Percentiles rank a stretch among this genome's conserved stretches.
These are phyloP conservation scores for Oncorhynchus kisutch DNA, from an alignment of 2,113 vertebrate species.

Conservation along the genomic window DNA sequence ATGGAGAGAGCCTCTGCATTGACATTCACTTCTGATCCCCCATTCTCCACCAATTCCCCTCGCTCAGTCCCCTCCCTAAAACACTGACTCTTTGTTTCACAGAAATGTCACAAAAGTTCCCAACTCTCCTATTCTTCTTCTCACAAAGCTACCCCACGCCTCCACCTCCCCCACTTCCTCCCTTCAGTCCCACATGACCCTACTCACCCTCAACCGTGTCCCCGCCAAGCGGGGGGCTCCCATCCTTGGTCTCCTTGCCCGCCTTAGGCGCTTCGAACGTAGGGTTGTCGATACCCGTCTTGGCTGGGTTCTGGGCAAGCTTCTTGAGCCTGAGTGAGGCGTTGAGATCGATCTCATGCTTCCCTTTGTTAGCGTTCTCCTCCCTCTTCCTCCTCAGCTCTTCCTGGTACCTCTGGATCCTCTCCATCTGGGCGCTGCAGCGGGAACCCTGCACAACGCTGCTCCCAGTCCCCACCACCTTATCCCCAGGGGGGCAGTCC, in stretches of 20 bases:
- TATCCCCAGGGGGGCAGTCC: slow-evolving; percentile 57
- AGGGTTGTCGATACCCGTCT: slow-evolving; percentile 92
- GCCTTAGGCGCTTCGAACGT: slow-evolving; percentile 89
- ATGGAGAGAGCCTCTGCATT: not conserved
- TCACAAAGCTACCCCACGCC: not conserved
- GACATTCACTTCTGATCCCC: not conserved
- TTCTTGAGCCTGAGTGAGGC: slow-evolving; percentile 90
- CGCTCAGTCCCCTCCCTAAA: slow-evolving; percentile 23
- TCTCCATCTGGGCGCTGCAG: slow-evolving; percentile 81
- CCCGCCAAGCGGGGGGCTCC: not conserved
- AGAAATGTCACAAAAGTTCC: slow-evolving; percentile 16
- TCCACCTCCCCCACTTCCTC: not conserved
- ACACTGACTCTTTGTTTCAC: slow-evolving; percentile 42
- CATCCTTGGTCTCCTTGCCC: slow-evolving; percentile 64
- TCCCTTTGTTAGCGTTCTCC: slow-evolving; percentile 77
- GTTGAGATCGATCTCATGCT: slow-evolving; percentile 86
- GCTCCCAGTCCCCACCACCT: slow-evolving; percentile 75
- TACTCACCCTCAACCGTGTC: slow-evolving; percentile 55
- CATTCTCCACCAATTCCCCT: slow-evolving; percentile 29
- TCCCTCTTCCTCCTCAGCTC: slow-evolving; percentile 85
- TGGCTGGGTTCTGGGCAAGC: slow-evolving; percentile 83
- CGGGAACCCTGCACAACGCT: slow-evolving; percentile 77
- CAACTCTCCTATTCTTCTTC: slow-evolving; percentile 26
- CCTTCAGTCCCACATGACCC: not conserved
- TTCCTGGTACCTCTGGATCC: slow-evolving; percentile 88